Percentiles rank a stretch among this genome's conserved stretches.
These are phyloP conservation scores for Chymomyza caudatula DNA, from an alignment of 2,888 invertebrate species.

Conservation along the genomic window DNA sequence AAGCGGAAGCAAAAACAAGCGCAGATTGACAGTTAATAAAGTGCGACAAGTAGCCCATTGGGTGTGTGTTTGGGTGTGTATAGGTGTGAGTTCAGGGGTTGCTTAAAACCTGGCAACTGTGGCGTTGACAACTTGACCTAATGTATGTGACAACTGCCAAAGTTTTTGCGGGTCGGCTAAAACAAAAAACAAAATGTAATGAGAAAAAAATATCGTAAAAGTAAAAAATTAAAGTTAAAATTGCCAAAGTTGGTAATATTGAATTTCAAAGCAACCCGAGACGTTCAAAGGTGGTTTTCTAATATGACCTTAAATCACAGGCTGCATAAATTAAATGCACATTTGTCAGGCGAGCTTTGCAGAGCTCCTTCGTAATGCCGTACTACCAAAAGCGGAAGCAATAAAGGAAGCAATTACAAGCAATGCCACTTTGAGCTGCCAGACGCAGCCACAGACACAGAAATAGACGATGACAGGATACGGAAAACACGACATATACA, in stretches of 20 bases:
- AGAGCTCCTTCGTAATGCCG: too few species aligned
- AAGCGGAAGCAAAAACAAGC: slow-evolving; percentile 36
- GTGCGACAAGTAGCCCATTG: slow-evolving; percentile 55
- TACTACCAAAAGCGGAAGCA: slow-evolving; percentile 29
- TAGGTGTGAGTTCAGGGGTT: neutral
- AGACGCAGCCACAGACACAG: neutral
- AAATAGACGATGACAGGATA: neutral
- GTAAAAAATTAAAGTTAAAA: slow-evolving; percentile 38
- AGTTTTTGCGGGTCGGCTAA: slow-evolving; percentile 21
- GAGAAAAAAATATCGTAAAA: slow-evolving; percentile 29
- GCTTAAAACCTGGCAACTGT: slow-evolving; percentile 52
- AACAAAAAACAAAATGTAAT: slow-evolving; percentile 15
- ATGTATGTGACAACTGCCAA: slow-evolving; percentile 55
- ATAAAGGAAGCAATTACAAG: slow-evolving; percentile 26
- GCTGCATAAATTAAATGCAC: slow-evolving; percentile 49
- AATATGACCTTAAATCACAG: neutral
- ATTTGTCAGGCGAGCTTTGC: slow-evolving; percentile 35
- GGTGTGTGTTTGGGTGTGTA: neutral
- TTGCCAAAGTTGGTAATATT: slow-evolving; percentile 35
- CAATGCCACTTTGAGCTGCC: slow-evolving; percentile 34
- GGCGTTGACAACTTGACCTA: slow-evolving; percentile 69
- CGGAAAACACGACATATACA: neutral
- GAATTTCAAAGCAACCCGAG: slow-evolving; percentile 25
- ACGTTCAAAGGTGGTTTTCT: neutral
- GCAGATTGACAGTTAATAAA: slow-evolving; percentile 71